Evolutionary conservation across 2,797 vertebrate genomes (phyloP).

Genomic region (Protonibea diacanthus): DNA sequence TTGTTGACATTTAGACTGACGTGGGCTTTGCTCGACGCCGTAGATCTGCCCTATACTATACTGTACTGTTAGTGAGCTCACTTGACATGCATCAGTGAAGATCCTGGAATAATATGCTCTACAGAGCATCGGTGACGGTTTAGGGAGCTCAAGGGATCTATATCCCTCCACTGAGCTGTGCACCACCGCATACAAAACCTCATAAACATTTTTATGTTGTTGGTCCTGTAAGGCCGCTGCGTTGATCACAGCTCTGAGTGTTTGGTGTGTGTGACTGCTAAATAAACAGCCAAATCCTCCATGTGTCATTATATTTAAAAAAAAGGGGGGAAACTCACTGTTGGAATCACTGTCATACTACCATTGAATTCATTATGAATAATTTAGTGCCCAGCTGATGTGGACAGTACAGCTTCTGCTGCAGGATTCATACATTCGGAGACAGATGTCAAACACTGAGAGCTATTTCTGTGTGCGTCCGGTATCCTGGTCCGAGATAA

Average conservation of each 20-base stretch:
- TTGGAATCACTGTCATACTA: conserved; percentile 47
- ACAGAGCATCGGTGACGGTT: conserved; percentile 50
- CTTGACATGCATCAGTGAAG: conserved; percentile 44
- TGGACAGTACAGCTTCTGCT: conserved; percentile 41
- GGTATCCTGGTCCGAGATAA: neutral
- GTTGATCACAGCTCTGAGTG: conserved; percentile 22
- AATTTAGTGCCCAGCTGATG: conserved; percentile 53
- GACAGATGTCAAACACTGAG: conserved; percentile 50
- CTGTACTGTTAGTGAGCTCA: neutral
- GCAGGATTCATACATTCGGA: conserved; percentile 46
- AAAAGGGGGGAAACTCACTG: conserved; percentile 18
- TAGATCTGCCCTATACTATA: neutral
- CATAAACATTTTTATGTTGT: conserved; percentile 32
- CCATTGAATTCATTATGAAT: conserved; percentile 57
- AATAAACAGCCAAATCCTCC: conserved; percentile 26
- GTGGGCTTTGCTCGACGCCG: neutral
- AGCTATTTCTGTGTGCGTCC: conserved; percentile 15
- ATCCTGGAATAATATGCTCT: conserved; percentile 34
- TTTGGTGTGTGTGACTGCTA: conserved; percentile 11
- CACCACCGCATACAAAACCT: conserved; percentile 40
- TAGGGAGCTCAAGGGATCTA: conserved; percentile 55
- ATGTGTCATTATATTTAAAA: conserved; percentile 29
- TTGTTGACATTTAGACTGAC: neutral
- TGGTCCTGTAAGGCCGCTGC: conserved; percentile 25
- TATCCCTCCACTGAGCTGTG: conserved; percentile 29